Evolutionary conservation across 1,140 invertebrate species (phyloP).

Genomic region (Nomia melanderi): DNA sequence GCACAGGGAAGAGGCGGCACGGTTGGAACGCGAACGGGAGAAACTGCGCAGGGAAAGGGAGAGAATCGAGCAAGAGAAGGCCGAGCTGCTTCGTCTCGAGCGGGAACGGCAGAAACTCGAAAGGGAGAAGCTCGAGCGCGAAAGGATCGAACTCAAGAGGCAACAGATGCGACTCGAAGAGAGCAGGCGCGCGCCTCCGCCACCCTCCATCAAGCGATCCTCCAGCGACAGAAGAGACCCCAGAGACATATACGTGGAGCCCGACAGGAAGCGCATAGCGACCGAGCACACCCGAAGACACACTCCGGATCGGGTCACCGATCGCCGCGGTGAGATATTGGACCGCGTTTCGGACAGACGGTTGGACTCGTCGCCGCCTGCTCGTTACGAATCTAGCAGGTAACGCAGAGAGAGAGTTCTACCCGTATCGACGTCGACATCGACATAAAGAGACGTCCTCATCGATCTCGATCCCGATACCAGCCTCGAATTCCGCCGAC

Average conservation of each 20-base stretch:
- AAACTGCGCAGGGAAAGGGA: slow-evolving; percentile 89
- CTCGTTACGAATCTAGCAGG: slow-evolving; percentile 76
- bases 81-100: slow-evolving; percentile 90
- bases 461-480: too few species aligned
- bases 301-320: slow-evolving; percentile 73
- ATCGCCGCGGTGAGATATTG: slow-evolving; percentile 73
- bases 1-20: slow-evolving; percentile 89
- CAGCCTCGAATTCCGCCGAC: too few species aligned
- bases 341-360: slow-evolving; percentile 77
- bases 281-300: slow-evolving; percentile 75
- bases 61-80: slow-evolving; percentile 89
- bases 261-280: slow-evolving; percentile 75
- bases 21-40: slow-evolving; percentile 89
- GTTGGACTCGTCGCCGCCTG: slow-evolving; percentile 71
- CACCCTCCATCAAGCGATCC: slow-evolving; percentile 75
- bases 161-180: slow-evolving; percentile 84
- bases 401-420: too few species aligned
- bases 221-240: slow-evolving; percentile 75
- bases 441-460: too few species aligned
- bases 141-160: slow-evolving; percentile 90
- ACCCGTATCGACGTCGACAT: too few species aligned
- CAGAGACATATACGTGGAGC: slow-evolving; percentile 73
- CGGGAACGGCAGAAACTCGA: slow-evolving; percentile 90
- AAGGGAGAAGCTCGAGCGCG: slow-evolving; percentile 90
- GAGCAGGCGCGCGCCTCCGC: slow-evolving; percentile 75